These are phyloP conservation scores for Taphrorychus bicolor DNA, from an alignment of 2,888 invertebrate species.

Conservation along the genomic window DNA sequence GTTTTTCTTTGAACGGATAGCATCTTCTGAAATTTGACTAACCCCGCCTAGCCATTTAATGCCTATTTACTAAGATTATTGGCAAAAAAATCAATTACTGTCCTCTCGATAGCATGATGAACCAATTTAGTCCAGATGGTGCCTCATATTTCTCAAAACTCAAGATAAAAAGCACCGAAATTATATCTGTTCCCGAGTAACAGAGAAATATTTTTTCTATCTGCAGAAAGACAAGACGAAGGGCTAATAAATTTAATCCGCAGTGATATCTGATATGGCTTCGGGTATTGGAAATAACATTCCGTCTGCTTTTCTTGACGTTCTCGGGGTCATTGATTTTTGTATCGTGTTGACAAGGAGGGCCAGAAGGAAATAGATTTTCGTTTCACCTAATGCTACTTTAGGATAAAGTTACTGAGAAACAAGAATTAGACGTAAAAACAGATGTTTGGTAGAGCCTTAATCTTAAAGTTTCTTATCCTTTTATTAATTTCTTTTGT, in stretches of 20 bases:
- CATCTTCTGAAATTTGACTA: no score
- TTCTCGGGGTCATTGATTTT: background rate
- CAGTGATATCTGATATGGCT: background rate
- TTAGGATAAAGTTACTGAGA: background rate
- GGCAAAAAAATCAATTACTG: no score
- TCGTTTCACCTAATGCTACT: background rate
- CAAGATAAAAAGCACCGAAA: background rate
- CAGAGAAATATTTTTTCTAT: background rate
- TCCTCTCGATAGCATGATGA: no score
- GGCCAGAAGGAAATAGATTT: background rate
- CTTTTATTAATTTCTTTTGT: no score
- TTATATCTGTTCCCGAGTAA: background rate
- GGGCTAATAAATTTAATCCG: slow-evolving; percentile 1
- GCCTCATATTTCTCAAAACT: background rate
- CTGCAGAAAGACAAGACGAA: background rate
- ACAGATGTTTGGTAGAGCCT: no score
- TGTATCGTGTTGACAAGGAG: background rate
- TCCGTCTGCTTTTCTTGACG: background rate
- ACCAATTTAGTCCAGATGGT: background rate
- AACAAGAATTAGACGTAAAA: no score
- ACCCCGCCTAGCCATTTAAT: no score
- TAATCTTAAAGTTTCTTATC: no score
- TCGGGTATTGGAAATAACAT: background rate
- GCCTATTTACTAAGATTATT: no score
- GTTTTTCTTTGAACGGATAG: no score